A percentile compares a stretch with the other conserved stretches of the same genome.
Conservation (phyloP, 2,797 vertebrate species). For the Varecia variegata region DNA sequence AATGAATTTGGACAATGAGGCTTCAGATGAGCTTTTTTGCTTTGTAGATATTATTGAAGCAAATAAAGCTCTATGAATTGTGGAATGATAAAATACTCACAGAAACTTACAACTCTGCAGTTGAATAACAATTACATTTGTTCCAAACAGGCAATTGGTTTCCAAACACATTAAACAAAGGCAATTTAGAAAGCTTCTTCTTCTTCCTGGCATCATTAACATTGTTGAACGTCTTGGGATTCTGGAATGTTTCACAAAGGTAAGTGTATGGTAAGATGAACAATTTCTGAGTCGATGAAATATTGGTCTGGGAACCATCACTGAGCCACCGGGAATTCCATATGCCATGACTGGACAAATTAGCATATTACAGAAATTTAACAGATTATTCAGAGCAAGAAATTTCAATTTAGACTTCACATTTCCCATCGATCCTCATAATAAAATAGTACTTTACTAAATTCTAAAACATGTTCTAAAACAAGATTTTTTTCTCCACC, state of each 20-base stretch:
- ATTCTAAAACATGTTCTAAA: slow-evolving; percentile 25
- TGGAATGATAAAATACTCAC: slow-evolving; percentile 70
- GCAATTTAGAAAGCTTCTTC: slow-evolving; percentile 94
- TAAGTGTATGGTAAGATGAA: slow-evolving; percentile 74
- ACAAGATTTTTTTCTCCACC: background rate
- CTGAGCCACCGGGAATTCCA: background rate
- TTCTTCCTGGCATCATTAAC: slow-evolving; percentile 92
- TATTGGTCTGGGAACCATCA: slow-evolving; percentile 25
- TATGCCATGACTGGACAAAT: slow-evolving; percentile 12
- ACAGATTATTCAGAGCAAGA: slow-evolving; percentile 47
- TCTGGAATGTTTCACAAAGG: slow-evolving; percentile 92
- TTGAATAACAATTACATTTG: slow-evolving; percentile 74
- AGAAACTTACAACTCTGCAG: slow-evolving; percentile 62
- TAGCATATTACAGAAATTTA: slow-evolving; percentile 48
- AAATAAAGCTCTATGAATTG: slow-evolving; percentile 43
- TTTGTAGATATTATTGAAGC: slow-evolving; percentile 50
- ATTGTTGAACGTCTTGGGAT: slow-evolving; percentile 89
- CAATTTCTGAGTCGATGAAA: slow-evolving; percentile 49
- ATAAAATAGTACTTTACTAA: slow-evolving; percentile 34
- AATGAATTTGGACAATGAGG: slow-evolving; percentile 56
- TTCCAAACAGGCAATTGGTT: slow-evolving; percentile 91
- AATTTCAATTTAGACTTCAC: slow-evolving; percentile 34
- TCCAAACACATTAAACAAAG: slow-evolving; percentile 90
- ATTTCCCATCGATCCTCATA: background rate
- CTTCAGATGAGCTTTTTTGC: slow-evolving; percentile 58